These are phyloP conservation scores for Rhogogaster chlorosoma DNA, from an alignment of 2,888 invertebrate species.

Conservation along the genomic window DNA sequence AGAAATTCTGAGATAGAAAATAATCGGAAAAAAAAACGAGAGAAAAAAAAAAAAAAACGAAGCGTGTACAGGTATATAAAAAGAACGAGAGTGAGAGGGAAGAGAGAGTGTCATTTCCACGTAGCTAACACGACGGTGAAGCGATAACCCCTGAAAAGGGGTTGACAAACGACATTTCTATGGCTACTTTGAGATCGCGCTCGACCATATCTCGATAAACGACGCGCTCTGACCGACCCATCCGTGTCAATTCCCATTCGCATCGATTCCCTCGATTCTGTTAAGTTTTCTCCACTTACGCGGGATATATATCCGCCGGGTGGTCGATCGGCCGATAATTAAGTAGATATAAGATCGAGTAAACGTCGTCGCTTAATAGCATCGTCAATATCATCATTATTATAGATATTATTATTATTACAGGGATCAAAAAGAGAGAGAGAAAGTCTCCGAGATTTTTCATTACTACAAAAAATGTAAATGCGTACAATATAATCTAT, in stretches of 20 bases:
- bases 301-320: background rate
- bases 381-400: background rate
- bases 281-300: background rate
- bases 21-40: too few species aligned
- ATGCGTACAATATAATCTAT: too few species aligned
- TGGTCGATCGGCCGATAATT: background rate
- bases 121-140: background rate
- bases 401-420: background rate
- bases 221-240: background rate
- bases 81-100: background rate
- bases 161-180: conserved; percentile 46
- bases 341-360: background rate
- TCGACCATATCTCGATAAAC: conserved; percentile 29
- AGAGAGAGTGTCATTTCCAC: conserved; percentile 9
- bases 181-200: conserved; percentile 38
- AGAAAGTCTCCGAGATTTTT: background rate
- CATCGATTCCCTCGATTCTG: conserved; percentile 24
- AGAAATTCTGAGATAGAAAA: background rate
- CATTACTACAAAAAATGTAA: too few species aligned
- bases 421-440: background rate
- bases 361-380: background rate
- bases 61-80: background rate
- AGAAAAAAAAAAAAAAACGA: too few species aligned
- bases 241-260: conserved; percentile 27
- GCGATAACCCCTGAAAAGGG: conserved; percentile 43